These are phyloP conservation scores for Sebastes nivosus DNA, from an alignment of 2,797 vertebrate genomes.

Conservation along the genomic window DNA sequence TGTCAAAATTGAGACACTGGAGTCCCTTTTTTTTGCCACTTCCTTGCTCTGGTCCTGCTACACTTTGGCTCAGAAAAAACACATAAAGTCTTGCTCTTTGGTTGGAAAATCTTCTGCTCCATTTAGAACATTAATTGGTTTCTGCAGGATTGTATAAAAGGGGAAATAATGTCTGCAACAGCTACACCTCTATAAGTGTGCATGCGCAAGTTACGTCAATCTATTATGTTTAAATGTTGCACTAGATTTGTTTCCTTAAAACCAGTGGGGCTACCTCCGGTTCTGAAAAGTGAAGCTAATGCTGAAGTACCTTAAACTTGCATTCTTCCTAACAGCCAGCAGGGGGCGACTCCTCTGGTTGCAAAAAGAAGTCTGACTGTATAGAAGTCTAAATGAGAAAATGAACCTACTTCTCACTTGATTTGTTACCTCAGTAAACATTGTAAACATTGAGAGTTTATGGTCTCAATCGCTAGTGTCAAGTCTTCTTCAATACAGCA, in stretches of 20 bases:
- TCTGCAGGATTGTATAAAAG: neutral
- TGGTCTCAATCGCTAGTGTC: too few species aligned
- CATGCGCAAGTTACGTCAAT: neutral
- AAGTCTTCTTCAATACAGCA: too few species aligned
- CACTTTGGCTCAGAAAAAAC: neutral
- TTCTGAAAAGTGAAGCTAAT: too few species aligned
- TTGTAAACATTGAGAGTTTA: too few species aligned
- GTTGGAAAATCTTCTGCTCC: neutral
- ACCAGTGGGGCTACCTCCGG: too few species aligned
- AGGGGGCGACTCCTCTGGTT: too few species aligned
- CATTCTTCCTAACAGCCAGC: too few species aligned
- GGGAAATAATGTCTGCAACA: neutral
- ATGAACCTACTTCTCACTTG: too few species aligned
- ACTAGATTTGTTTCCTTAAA: neutral
- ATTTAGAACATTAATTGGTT: neutral
- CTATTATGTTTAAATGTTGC: neutral
- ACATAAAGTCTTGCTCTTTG: neutral
- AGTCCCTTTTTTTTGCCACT: neutral
- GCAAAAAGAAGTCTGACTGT: too few species aligned
- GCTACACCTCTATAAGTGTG: neutral
- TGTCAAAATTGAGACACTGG: constrained; percentile 1
- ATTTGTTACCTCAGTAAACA: too few species aligned
- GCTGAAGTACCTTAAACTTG: too few species aligned
- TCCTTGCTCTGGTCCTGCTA: neutral
- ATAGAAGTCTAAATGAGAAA: too few species aligned